phyloP scores from a whole-genome alignment of 2,888 invertebrate species.

The Panzeria rudis region DNA sequence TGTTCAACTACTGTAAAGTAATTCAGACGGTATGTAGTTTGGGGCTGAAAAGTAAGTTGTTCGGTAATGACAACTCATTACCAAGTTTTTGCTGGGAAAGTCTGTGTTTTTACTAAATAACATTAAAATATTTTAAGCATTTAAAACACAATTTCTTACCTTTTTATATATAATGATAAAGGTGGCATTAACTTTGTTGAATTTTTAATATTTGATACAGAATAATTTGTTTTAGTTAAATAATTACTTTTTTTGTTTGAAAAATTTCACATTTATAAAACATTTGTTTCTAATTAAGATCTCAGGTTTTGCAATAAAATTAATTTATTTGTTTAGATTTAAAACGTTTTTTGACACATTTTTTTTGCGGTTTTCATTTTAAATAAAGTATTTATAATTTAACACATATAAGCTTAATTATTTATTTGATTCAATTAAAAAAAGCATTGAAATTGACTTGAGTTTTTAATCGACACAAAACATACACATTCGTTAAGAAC shows the following conservation, averaged over 20 bases:
- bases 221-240: slow-evolving; percentile 1
- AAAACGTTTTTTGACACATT: background rate
- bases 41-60: too few relatives aligned
- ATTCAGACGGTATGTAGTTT: too few relatives aligned
- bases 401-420: background rate
- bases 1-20: too few relatives aligned
- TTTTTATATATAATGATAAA: background rate
- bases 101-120: too few relatives aligned
- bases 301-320: slow-evolving; percentile 66
- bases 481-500: background rate
- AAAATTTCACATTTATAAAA: background rate
- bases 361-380: background rate
- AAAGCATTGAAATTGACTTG: background rate
- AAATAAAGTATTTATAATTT: background rate
- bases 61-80: too few relatives aligned
- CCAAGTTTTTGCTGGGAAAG: too few relatives aligned
- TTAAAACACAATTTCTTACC: slow-evolving; percentile 30
- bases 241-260: background rate
- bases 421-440: background rate
- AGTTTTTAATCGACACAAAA: background rate
- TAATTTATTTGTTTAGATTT: slow-evolving; percentile 4
- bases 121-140: background rate
- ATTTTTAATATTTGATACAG: slow-evolving; percentile 54
- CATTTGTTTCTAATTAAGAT: slow-evolving; percentile 8
- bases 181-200: background rate